Evolutionary conservation across 1,140 invertebrate genomes (phyloP), one percentile per base, ranked within the genome.

Genomic region (Leptinotarsa lineolata): DNA sequence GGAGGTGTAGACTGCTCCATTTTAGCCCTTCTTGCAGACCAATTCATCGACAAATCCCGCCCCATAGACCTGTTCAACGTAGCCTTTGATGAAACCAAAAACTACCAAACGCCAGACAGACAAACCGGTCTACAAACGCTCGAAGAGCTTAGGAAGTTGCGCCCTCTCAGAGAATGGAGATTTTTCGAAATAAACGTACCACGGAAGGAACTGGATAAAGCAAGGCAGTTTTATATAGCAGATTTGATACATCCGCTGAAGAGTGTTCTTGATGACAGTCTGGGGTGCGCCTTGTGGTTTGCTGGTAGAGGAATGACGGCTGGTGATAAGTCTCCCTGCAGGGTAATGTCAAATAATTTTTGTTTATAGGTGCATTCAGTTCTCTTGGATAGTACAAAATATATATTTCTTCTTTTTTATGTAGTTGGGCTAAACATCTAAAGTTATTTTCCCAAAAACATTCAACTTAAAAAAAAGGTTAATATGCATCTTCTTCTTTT

Each of bases 41-140:
- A 91, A 86, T 92, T 89, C 86, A 82, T 96, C 22, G 86, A 90
- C 4, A 75, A 79, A 74, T 80, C 87, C 54, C 91, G 94, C 82
- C 87, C 91, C 46, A 96, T 99, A 79, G 97, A 99, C 86, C 88
- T 99, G n/a, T 88, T 98, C 20, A 99, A 99, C 90, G 95, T 99
- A 39, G 95, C 96, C n/a, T 99, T 99, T 88, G 90, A 93, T 84
- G 84, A 81, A 67, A 24, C 44, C n/a, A 76, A 78, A 24, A 80
- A 86, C 77, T 92, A 87, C 85, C 84, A 93, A 79, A 92, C 94
- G 8, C 95, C 95, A 44, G 95, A 97, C 83, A 87, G 95, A 81
- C 82, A 90, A 78, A 95, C 95, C 39, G 94, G 94, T 4, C 85
- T 87, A 74, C 82, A 90, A 79, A 94, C 94, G 20, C 88, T 92